Base-by-base conservation (phyloP, 2,797 vertebrate species). In the Phrynocephalus forsythii region DNA sequence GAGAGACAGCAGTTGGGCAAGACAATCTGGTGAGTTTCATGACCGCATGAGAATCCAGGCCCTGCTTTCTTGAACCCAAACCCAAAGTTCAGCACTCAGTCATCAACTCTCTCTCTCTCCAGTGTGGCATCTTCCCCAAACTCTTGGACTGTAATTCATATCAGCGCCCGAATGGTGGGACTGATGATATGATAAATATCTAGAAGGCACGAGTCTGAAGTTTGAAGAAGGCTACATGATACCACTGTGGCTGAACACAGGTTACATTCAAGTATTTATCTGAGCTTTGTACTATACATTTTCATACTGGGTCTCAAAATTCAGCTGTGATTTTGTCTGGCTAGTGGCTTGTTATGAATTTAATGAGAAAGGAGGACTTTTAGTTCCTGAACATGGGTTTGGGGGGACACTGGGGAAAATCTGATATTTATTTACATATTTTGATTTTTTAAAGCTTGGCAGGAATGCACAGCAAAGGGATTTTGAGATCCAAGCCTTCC, bases 351-450 rank as follows among this genome's bases (percentile, higher is more conserved):
- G 26, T 63, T 63, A 20, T 72, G 69, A 30, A 20, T 24, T 30
- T 56, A n/a, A 63, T 75, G 60, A 38, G 56, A 24, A 44, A 13
- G 38, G 38, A 68, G 22, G 18, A 26, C 7, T n/a, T 83, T 71
- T 50, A 38, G 6, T 38, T 84, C 56, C 28, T 56, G 20, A 38
- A 9, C 28, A 28, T 10, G 68, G 24, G 44, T 13, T 79, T 86
- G 44, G 24, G 22, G 38, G 16, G 18, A 63, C 24, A 81, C 33
- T 44, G 77, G 56, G 50, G n/a, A 71, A 50, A 48, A 66, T 71
- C 33, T 48, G 50, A 24, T 71, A 82, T 72, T 72, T 72, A 56
- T 72, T 72, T 83, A 83, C 69, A 83, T 72, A 56, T 72, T 83
- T 69, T 56, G 50, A 33, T 30, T 75, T 38, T 84, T 63, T 75